These are phyloP conservation scores for Caenorhabditis virilis DNA, from an alignment of 2,888 invertebrate species.

Conservation along the genomic window DNA sequence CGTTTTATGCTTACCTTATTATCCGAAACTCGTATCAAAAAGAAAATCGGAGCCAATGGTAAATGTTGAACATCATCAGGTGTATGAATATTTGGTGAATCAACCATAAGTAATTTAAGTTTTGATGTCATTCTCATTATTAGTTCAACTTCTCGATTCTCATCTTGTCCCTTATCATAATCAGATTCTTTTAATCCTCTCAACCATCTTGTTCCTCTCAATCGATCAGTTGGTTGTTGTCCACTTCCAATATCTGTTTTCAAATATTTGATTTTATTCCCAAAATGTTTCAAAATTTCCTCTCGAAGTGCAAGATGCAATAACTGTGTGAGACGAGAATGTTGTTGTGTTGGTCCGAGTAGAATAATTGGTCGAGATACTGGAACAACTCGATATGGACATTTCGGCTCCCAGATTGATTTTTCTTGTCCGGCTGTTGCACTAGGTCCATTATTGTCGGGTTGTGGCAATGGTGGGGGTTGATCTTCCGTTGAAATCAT, in stretches of 20 bases:
- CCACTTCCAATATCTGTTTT: slow-evolving; percentile 39
- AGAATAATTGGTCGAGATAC: slow-evolving; percentile 97
- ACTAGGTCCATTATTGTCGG: neutral
- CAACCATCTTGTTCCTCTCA: slow-evolving; percentile 22
- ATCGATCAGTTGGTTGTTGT: slow-evolving; percentile 16
- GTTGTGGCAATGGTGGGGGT: slow-evolving; percentile 3
- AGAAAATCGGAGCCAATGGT: slow-evolving; percentile 49
- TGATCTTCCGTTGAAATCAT: slow-evolving; percentile 31
- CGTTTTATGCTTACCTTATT: no score
- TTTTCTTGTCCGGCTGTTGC: slow-evolving; percentile 17
- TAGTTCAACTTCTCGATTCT: slow-evolving; percentile 29
- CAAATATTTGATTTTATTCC: slow-evolving; percentile 26
- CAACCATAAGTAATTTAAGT: slow-evolving; percentile 44
- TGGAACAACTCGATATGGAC: slow-evolving; percentile 98
- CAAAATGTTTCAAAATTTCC: slow-evolving; percentile 42
- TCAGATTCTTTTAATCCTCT: slow-evolving; percentile 26
- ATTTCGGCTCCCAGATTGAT: slow-evolving; percentile 77
- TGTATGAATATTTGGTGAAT: slow-evolving; percentile 51
- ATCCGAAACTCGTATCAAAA: slow-evolving; percentile 50
- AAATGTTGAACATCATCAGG: slow-evolving; percentile 47
- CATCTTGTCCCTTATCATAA: slow-evolving; percentile 27
- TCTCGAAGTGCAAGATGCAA: slow-evolving; percentile 43
- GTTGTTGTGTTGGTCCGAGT: slow-evolving; percentile 79
- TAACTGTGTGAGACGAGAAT: slow-evolving; percentile 41
- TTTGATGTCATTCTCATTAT: slow-evolving; percentile 50